phyloP scores from a whole-genome alignment of 1,140 invertebrate genomes.

The Druon quercuslanigerum region DNA sequence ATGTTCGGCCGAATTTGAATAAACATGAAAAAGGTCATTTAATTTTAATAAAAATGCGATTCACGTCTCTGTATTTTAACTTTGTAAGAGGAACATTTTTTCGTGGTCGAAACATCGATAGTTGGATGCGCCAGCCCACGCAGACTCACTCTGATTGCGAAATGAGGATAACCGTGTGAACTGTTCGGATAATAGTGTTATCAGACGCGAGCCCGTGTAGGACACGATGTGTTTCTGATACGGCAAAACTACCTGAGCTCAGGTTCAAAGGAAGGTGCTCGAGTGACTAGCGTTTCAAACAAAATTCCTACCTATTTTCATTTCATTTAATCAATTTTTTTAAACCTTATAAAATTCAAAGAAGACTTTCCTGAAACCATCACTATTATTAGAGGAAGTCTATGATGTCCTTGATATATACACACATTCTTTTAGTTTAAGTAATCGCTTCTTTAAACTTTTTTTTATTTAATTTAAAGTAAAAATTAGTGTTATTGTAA shows the following conservation, averaged over 20 bases:
- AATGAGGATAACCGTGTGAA: constrained; percentile 42
- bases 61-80: background rate
- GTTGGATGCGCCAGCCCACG: background rate
- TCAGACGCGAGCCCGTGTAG: constrained; percentile 64
- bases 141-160: constrained; percentile 31
- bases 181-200: constrained; percentile 66
- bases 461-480: too few species aligned
- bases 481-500: too few species aligned
- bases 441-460: too few species aligned
- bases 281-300: constrained; percentile 43
- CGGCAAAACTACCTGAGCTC: constrained; percentile 59
- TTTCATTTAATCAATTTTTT: background rate
- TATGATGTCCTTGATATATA: too few species aligned
- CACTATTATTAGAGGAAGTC: background rate
- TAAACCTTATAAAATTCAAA: background rate
- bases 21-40: too few species aligned
- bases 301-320: constrained; percentile 38
- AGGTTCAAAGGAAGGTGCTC: constrained; percentile 46
- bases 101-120: background rate
- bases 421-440: too few species aligned
- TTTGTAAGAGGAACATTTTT: background rate
- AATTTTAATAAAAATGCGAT: too few species aligned
- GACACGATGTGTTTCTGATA: constrained; percentile 72
- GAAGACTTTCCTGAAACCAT: background rate
- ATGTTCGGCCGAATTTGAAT: too few species aligned